phyloP scores from a whole-genome alignment of 2,797 vertebrate species.

The Diglossa cyanea region DNA sequence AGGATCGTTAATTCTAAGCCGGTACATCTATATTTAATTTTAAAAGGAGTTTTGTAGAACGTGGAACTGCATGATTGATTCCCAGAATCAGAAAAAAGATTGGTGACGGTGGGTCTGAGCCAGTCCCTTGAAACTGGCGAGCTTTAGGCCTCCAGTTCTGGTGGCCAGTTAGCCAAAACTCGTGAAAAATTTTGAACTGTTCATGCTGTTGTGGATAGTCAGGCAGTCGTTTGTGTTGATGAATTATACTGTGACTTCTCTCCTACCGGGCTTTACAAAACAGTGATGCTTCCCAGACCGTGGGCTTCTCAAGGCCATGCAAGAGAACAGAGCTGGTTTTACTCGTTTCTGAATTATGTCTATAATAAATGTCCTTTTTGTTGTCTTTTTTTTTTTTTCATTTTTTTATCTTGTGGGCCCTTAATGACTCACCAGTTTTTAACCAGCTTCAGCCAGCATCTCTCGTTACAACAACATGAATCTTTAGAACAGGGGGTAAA shows the following conservation, averaged over 20 bases:
- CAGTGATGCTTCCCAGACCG: accelerated
- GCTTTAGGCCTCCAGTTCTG: not conserved
- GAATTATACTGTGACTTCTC: not conserved
- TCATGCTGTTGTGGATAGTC: not conserved
- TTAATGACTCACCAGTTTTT: not conserved
- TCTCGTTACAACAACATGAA: accelerated
- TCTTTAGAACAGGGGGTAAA: not conserved
- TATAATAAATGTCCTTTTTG: not conserved
- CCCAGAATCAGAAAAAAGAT: not conserved
- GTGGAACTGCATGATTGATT: not conserved
- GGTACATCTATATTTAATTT: not conserved
- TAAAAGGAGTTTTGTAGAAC: not conserved
- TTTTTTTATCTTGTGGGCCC: not conserved
- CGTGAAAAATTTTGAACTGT: not conserved
- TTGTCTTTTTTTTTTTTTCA: not conserved
- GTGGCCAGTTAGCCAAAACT: not conserved
- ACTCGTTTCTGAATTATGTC: not conserved
- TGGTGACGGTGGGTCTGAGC: not conserved
- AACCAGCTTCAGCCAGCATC: not conserved
- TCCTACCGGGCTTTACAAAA: not conserved
- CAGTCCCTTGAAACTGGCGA: not conserved
- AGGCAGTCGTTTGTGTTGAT: accelerated
- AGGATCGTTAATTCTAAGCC: not conserved
- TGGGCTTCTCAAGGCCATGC: not conserved
- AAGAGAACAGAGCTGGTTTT: not conserved